Conservation (phyloP, 2,113 vertebrate genomes). For the Herpailurus yagouaroundi region DNA sequence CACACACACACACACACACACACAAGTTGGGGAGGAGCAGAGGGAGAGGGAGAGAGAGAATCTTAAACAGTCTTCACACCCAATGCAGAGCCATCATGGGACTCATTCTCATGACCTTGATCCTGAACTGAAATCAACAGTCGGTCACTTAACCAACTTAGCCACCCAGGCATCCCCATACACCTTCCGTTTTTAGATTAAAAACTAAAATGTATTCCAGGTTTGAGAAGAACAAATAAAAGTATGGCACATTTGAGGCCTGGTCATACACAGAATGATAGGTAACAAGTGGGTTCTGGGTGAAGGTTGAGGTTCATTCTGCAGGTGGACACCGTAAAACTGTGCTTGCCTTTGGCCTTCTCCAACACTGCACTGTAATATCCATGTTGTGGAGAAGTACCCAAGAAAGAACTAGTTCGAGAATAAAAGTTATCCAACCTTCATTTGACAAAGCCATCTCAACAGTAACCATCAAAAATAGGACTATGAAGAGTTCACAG, state of each 20-base stretch:
- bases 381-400: not conserved
- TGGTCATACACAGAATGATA: not conserved
- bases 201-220: not conserved
- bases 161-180: too few relatives aligned
- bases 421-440: not conserved
- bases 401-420: not conserved
- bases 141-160: too few relatives aligned
- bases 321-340: not conserved
- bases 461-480: not conserved
- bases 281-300: not conserved
- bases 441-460: not conserved
- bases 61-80: too few relatives aligned
- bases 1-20: too few relatives aligned
- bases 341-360: not conserved
- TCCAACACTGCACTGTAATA: not conserved
- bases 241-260: not conserved
- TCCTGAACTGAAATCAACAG: too few relatives aligned
- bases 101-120: too few relatives aligned
- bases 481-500: not conserved
- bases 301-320: not conserved
- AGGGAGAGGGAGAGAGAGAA: too few relatives aligned
- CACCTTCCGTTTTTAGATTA: not conserved
- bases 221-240: constrained; percentile 31
- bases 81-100: too few relatives aligned
- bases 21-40: too few relatives aligned